Evolutionary conservation across 2,113 vertebrate species (phyloP), one percentile per base, ranked within the genome.

Genomic region (Xenopus laevis): DNA sequence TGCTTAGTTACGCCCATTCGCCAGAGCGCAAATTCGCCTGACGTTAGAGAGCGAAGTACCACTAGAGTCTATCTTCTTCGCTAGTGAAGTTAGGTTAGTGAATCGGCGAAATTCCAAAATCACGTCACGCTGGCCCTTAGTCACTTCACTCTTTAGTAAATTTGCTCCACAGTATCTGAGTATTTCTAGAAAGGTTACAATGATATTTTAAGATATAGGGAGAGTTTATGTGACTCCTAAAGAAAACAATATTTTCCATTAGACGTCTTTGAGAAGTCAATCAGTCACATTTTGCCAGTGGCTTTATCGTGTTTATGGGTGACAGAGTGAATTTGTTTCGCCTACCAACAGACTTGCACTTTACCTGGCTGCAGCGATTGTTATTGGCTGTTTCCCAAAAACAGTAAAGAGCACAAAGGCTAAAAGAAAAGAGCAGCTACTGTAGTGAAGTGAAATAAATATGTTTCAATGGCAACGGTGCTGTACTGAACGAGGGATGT

Each of bases 381-480:
- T 27, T 18, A 15, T 47, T 67, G 72, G 64, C 72, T 57, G 27
- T 59, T 74, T 53, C 45, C 53, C 72, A 67, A 64, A 8, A 30
- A 23, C 11, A 13, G 55, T 46, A 74, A 68, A 74, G 72, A 55
- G 65, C 65, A 68, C 45, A 44, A 12, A 21, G 18, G 45, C 12
- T 12, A 40, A 45, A 69, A 55, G 13, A 0, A 63, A 55, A 21
- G 44, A 61, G 59, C 18, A 60, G 40, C 63, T 74, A 45, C 44
- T 7, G 55, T 45, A 47, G n/a, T n/a, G n/a, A n/a, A 5, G 9
- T 47, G 53, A 18, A 57, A 67, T 74, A 60, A 45, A 60, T 66
- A 59, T 67, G 59, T 60, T 66, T 55, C 44, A 30, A 21, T 67
- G 53, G 46, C 65, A n/a, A 52, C 53, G 21, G 44, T 0, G 10